Evolutionary conservation across 2,888 invertebrate species (phyloP), one percentile per base, ranked within the genome.

Genomic region (Platerodrilus igneus): DNA sequence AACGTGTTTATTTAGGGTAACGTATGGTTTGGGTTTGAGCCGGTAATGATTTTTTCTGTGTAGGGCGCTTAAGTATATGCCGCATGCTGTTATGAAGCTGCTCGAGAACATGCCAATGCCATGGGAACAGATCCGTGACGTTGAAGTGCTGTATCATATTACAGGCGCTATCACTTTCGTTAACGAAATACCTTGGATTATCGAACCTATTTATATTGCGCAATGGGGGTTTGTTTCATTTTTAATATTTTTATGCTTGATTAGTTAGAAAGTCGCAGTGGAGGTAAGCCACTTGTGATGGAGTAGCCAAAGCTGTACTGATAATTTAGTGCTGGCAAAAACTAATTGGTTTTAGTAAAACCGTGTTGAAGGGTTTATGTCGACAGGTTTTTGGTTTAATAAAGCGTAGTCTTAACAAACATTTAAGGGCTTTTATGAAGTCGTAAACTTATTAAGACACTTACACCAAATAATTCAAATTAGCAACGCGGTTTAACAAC

Each of bases 71-170:
- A 99, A 99, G 66, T 99, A 99, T 64, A 99, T 99, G 97, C 99
- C 99, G 1, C 99, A 99, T 74, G 99, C 99, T 4, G 96, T 99
- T 4, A 83, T 99, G 76, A 99, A 99, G 63, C 77, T 99, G 2
- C 69, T 99, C 42, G 99, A 99, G 68, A 99, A 99, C 68, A 99
- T 99, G 99, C 99, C 99, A 0, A 99, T 99, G 99, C 99, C 99
- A 0, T 99, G 99, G 99, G 99, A 99, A 68, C 99, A 99, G 71
- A 99, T 99, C 47, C 76, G 99, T 45, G 99, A 99, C 68, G 95
- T 96, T 0, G 90, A 92, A 71, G 95, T 94, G 4, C 72, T 99
- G 15, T 99, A 99, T 66, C 99, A 99, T 62, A 97, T 99, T 45
- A 99, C 99, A 5, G 99, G 99, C 29, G 99, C 99, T 8, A 99